Evolutionary conservation across 2,113 vertebrate species (phyloP), one percentile per base, ranked within the genome.

Genomic region (Puntigrus tetrazona): DNA sequence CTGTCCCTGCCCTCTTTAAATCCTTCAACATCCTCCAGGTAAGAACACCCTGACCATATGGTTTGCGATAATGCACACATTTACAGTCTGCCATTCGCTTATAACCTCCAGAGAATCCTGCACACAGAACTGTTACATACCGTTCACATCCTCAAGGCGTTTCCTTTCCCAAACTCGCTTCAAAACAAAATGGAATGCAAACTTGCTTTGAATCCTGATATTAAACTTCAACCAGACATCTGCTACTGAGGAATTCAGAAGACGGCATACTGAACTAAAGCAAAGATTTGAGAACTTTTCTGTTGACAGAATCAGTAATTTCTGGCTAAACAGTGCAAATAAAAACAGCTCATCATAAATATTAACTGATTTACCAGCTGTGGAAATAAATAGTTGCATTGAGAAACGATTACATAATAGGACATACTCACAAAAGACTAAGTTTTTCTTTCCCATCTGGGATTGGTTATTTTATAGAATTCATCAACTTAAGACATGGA

Each of bases 21-120:
- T 93, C 88, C 0, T 95, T 94, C 89, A 91, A 89, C 88, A 88
- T 81, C 1, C 52, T 97, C 41, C 95, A 96, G 93, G 96, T 96
- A 88, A 93, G 92, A 78, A 77, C 67, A 7, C 47, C n/a, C 20
- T 83, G 45, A 55, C 69, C 50, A n/a, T 43, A 43, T 52, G 10
- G 67, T 78, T 34, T 29, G n/a, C 31, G 20, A 43, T 78, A 73
- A 82, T 22, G 36, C 11, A 57, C 38, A 31, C 18, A 63, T 36
- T 38, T 16, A 13, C 16, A 50, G 27, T 75, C 14, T 36, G 10
- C 20, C 43, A 50, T 47, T 36, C 3, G 20, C 70, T 55, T 9
- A 67, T 61, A 43, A 41, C 36, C 50, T 57, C 18, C 18, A 36
- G 50, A 20, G 57, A 79, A 63, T 27, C 47, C 45, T 55, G 50